Evolutionary conservation across 2,888 invertebrate genomes (phyloP).

Genomic region (Tenthredo scrophulariae): DNA sequence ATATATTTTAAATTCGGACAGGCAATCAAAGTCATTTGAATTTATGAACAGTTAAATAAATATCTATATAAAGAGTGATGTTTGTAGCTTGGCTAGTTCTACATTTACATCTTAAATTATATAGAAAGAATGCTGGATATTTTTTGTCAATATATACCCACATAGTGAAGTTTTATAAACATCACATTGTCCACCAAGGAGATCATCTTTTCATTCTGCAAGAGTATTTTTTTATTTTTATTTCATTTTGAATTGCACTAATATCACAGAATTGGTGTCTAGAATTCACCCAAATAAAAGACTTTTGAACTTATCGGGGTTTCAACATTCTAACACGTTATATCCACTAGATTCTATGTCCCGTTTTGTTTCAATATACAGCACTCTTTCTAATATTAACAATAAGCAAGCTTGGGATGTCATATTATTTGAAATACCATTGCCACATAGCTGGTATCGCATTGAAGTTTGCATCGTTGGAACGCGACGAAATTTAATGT

Average conservation of each 20-base stretch:
- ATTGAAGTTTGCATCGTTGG: no score
- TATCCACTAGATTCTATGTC: neutral
- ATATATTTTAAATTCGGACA: neutral
- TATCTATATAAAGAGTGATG: conserved; percentile 27
- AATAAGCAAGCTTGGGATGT: conserved; percentile 12
- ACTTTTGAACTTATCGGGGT: neutral
- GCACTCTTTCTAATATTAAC: conserved; percentile 30
- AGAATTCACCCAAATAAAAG: neutral
- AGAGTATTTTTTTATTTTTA: neutral
- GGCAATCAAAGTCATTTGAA: conserved; percentile 39
- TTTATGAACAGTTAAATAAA: conserved; percentile 41
- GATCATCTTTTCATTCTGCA: conserved; percentile 2
- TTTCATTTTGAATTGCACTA: neutral
- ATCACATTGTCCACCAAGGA: neutral
- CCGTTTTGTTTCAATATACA: neutral
- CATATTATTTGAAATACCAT: neutral
- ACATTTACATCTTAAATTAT: conserved; percentile 31
- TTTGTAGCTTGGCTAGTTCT: conserved; percentile 38
- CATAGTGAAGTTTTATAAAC: neutral
- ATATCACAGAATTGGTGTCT: neutral
- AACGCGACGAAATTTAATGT: no score
- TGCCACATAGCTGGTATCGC: neutral
- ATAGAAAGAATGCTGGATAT: conserved; percentile 26
- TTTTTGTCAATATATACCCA: neutral
- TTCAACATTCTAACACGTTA: neutral